Base-by-base conservation (phyloP, 2,113 vertebrate genomes). In the Ptilonorhynchus violaceus region DNA sequence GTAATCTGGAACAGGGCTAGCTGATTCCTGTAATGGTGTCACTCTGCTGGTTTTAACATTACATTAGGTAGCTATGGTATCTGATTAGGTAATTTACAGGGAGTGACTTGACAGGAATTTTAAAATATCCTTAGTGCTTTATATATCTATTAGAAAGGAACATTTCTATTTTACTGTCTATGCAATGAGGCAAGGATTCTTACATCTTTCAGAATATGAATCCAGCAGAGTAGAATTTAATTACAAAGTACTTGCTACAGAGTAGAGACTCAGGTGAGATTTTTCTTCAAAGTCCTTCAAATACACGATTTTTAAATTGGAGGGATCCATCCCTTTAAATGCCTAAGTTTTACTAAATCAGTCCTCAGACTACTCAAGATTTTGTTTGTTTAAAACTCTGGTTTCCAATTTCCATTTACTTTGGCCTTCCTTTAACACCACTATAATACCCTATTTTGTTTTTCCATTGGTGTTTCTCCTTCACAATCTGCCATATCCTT, bases 1-100 rank as follows among this genome's bases (percentile, higher is more conserved):
- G 58, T 92, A 94, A 94, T 96, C 76, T 92, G 92, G n/a, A 91
- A 87, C 53, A 64, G 64, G 73, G 41, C 56, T 72, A 92, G 49
- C 50, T 91, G 83, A 96, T 94, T 96, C 89, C 53, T 85, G 60
- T 69, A 94, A 91, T 72, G 53, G 66, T 93, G 74, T 78, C 78
- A 91, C 94, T 91, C 92, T 80, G 64, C 68, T 92, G 46, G 12
- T 94, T 97, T 96, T 96, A 94, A 96, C 72, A 67, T 93, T 83
- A 93, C 41, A 81, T 91, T 96, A 92, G 91, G 80, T 82, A 96
- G 88, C 73, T 87, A 83, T 49, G 52, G 63, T 76, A 97, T 96
- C 69, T 92, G 94, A 93, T 95, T 93, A 92, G 91, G 30, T 56
- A 91, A 95, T 94, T 97, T 96, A 91, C 86, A 95, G 55, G 68